These are phyloP conservation scores for Apis cerana DNA, from an alignment of 1,140 invertebrate species.

Conservation along the genomic window DNA sequence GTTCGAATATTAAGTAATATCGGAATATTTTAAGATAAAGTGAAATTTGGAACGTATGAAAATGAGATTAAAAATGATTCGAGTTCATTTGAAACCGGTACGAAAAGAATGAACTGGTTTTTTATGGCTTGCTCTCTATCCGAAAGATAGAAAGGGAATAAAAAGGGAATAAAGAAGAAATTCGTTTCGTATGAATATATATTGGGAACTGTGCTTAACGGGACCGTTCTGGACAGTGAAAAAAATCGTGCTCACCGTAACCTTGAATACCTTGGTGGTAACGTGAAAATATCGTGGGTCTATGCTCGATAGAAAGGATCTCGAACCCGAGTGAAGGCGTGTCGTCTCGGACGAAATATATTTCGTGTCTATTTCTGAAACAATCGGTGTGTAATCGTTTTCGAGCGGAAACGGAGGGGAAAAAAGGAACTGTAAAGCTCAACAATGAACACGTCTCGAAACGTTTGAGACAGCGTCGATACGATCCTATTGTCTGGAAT, in stretches of 20 bases:
- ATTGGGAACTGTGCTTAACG: conserved; percentile 39
- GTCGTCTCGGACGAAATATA: background rate
- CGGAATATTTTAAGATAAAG: too few species aligned
- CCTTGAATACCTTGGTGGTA: conserved; percentile 11
- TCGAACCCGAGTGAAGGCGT: background rate
- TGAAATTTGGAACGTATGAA: background rate
- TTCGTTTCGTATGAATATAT: conserved; percentile 23
- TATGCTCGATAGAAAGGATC: background rate
- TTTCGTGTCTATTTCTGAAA: background rate
- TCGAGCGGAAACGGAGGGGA: too few species aligned
- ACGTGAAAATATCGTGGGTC: background rate
- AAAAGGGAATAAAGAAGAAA: background rate
- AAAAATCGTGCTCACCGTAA: conserved; percentile 20
- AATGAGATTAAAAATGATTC: background rate
- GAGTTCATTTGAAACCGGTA: conserved; percentile 20
- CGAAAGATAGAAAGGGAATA: background rate
- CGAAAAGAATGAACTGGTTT: conserved; percentile 28
- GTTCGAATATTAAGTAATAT: too few species aligned
- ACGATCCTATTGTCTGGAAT: conserved; percentile 8
- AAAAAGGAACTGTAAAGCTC: background rate
- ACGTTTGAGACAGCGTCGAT: conserved; percentile 4
- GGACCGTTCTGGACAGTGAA: conserved; percentile 28
- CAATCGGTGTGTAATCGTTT: conserved; percentile 1
- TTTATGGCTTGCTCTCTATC: background rate
- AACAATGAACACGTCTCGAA: conserved; percentile 2